Conservation (phyloP, 2,113 vertebrate species). For the Salvelinus alpinus region DNA sequence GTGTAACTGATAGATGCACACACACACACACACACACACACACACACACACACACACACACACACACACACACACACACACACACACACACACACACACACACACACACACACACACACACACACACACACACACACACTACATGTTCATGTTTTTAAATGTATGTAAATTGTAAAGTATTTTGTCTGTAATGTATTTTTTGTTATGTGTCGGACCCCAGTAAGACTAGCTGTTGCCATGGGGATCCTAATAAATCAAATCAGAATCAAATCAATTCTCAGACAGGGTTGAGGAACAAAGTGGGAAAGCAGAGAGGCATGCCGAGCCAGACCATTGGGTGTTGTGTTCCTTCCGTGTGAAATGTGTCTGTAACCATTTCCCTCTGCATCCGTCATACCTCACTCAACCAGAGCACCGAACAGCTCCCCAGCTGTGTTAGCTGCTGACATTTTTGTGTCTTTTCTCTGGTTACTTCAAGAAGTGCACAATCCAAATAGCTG, state of each 20-base stretch:
- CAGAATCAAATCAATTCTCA: not conserved
- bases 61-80: too few species aligned
- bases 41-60: too few species aligned
- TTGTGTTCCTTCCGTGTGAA: not conserved
- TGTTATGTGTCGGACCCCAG: too few species aligned
- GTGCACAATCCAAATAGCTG: not conserved
- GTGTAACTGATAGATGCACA: not conserved
- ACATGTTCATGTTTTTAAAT: too few species aligned
- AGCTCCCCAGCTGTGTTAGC: constrained; percentile 15
- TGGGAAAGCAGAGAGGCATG: not conserved
- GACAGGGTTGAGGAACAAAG: constrained; percentile 8
- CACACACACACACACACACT: constrained; percentile 10
- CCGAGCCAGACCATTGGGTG: too few species aligned
- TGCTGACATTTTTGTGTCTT: constrained; percentile 8
- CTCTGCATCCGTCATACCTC: constrained; percentile 3
- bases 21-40: not conserved
- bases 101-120: too few species aligned
- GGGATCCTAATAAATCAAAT: too few species aligned
- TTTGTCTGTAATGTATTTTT: too few species aligned
- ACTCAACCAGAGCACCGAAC: not conserved
- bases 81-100: too few species aligned
- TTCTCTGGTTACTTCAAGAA: not conserved
- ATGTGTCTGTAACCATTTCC: constrained; percentile 12
- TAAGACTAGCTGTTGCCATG: too few species aligned
- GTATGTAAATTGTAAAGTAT: too few species aligned